phyloP scores from a whole-genome alignment of 2,113 vertebrate species.

The Psophia crepitans region DNA sequence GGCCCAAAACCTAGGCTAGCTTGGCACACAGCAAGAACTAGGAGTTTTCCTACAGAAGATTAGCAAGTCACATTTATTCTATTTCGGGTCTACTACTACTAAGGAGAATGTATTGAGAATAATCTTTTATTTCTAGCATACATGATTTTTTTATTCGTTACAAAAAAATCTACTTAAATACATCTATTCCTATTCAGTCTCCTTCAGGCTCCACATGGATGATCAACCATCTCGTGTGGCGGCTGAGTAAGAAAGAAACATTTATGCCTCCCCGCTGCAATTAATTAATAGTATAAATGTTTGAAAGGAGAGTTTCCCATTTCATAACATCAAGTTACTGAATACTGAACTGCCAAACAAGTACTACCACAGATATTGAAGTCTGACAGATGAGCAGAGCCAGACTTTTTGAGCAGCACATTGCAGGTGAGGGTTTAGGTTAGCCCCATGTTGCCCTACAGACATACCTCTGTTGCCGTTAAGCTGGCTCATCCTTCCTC shows the following conservation, averaged over 20 bases:
- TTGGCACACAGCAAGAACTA: neutral
- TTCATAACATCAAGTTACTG: neutral
- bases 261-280: neutral
- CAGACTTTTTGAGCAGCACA: accelerated
- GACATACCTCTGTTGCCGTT: accelerated
- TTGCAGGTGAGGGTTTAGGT: neutral
- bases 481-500: neutral
- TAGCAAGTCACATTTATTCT: neutral
- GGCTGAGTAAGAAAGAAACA: neutral
- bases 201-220: neutral
- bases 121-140: neutral
- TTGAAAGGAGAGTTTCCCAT: neutral
- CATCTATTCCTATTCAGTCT: neutral
- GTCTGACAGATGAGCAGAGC: neutral
- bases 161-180: neutral
- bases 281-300: neutral
- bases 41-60: neutral
- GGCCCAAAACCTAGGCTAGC: neutral
- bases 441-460: accelerated
- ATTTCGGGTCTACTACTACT: neutral
- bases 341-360: neutral
- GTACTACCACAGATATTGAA: neutral
- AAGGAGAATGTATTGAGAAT: neutral
- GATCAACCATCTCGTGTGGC: neutral
- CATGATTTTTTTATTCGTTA: neutral